Conservation (phyloP, 2,113 vertebrate species). For the Anser brachyrhynchus region DNA sequence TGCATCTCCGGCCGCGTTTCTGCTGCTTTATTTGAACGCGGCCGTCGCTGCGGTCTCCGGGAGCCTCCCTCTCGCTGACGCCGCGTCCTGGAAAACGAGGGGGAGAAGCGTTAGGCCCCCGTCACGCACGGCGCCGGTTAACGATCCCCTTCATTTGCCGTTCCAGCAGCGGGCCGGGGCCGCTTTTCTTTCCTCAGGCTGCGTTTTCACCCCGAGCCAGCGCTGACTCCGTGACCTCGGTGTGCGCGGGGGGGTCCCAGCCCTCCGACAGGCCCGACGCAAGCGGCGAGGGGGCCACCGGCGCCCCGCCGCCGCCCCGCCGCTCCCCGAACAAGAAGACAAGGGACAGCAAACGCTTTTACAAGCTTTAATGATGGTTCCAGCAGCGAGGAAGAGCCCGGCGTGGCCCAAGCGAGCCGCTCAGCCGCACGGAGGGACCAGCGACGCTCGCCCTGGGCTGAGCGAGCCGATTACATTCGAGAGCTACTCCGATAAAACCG, state of each 20-base stretch:
- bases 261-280: too few species aligned
- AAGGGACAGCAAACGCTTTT: not conserved
- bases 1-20: too few species aligned
- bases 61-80: too few species aligned
- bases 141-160: not conserved
- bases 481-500: not conserved
- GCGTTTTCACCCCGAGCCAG: too few species aligned
- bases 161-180: too few species aligned
- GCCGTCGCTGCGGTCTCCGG: too few species aligned
- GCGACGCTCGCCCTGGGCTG: not conserved
- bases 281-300: not conserved
- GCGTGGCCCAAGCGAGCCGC: too few species aligned
- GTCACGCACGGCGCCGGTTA: rapidly evolving
- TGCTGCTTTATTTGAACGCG: too few species aligned
- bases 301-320: too few species aligned
- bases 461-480: not conserved
- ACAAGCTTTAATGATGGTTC: not conserved
- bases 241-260: too few species aligned
- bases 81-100: not conserved
- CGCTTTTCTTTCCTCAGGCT: too few species aligned
- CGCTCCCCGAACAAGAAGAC: not conserved
- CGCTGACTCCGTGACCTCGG: too few species aligned
- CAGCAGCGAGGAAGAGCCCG: not conserved
- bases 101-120: rapidly evolving
- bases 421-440: not conserved